These are phyloP conservation scores for Eristalinus aeneus DNA, from an alignment of 2,888 invertebrate genomes.

Conservation along the genomic window DNA sequence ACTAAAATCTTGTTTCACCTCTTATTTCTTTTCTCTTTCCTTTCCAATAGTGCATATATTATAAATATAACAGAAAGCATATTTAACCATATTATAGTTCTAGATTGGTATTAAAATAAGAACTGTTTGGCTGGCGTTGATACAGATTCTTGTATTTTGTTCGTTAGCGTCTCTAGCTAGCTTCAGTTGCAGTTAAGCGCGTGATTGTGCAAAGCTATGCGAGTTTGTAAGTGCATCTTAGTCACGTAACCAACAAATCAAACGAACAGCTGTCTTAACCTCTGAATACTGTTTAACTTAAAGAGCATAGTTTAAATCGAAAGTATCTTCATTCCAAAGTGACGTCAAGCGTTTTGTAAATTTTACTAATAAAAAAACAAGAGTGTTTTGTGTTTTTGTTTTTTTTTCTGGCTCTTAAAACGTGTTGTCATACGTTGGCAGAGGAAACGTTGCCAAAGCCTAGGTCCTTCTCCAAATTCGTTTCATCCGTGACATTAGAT, in stretches of 20 bases:
- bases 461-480: too few relatives aligned
- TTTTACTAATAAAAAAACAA: background rate
- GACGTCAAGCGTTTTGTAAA: constrained; percentile 35
- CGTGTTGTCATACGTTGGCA: background rate
- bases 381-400: background rate
- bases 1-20: constrained; percentile 25
- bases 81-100: constrained; percentile 55
- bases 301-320: background rate
- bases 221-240: background rate
- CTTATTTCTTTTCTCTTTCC: constrained; percentile 16
- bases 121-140: constrained; percentile 43
- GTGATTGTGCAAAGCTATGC: constrained; percentile 19
- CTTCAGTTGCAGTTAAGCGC: constrained; percentile 22
- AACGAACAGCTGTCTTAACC: background rate
- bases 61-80: constrained; percentile 42
- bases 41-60: constrained; percentile 65
- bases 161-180: constrained; percentile 6
- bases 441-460: too few relatives aligned
- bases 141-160: background rate
- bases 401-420: background rate
- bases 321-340: constrained; percentile 61
- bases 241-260: background rate
- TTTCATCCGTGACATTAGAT: too few relatives aligned
- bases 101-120: constrained; percentile 47
- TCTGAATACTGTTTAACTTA: constrained; percentile 15